phyloP scores from a whole-genome alignment of 2,888 invertebrate species.

The Agrypnus murinus region DNA sequence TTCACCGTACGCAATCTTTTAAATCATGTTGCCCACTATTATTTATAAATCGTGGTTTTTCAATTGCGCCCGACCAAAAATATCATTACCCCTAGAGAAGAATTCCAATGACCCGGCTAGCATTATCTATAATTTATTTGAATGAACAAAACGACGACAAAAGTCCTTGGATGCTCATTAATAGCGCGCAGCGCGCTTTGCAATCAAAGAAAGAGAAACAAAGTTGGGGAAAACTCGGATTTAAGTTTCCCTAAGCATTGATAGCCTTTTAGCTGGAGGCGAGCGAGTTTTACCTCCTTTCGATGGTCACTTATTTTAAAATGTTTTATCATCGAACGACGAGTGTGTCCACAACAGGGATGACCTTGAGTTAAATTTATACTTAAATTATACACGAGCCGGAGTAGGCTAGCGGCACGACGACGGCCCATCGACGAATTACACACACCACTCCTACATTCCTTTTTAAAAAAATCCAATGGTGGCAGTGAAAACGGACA shows the following conservation, averaged over 20 bases:
- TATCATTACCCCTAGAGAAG: slow-evolving; percentile 1
- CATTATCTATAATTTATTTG: slow-evolving; percentile 17
- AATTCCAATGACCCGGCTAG: slow-evolving; percentile 6
- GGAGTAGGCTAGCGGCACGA: slow-evolving; percentile 53
- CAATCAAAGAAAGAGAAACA: slow-evolving; percentile 5
- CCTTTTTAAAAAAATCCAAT: slow-evolving; percentile 44
- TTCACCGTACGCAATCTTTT: slow-evolving; percentile 42
- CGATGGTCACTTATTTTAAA: slow-evolving; percentile 45
- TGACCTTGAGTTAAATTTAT: slow-evolving; percentile 63
- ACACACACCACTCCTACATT: slow-evolving; percentile 54
- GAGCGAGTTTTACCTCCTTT: slow-evolving; percentile 28
- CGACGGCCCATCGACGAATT: slow-evolving; percentile 55
- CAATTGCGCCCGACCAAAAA: slow-evolving; percentile 2
- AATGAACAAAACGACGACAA: slow-evolving; percentile 12
- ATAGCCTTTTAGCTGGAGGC: not conserved
- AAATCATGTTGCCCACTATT: slow-evolving; percentile 32
- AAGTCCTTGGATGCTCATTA: slow-evolving; percentile 4
- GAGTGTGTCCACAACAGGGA: slow-evolving; percentile 58
- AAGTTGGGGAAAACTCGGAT: slow-evolving; percentile 27
- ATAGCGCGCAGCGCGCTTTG: not conserved
- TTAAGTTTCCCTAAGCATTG: slow-evolving; percentile 17
- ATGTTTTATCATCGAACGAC: slow-evolving; percentile 53
- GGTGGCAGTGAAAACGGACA: slow-evolving; percentile 10
- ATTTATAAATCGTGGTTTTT: slow-evolving; percentile 22
- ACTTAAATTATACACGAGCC: slow-evolving; percentile 59